Conservation (phyloP, 2,113 vertebrate genomes). For the Daboia siamensis region DNA sequence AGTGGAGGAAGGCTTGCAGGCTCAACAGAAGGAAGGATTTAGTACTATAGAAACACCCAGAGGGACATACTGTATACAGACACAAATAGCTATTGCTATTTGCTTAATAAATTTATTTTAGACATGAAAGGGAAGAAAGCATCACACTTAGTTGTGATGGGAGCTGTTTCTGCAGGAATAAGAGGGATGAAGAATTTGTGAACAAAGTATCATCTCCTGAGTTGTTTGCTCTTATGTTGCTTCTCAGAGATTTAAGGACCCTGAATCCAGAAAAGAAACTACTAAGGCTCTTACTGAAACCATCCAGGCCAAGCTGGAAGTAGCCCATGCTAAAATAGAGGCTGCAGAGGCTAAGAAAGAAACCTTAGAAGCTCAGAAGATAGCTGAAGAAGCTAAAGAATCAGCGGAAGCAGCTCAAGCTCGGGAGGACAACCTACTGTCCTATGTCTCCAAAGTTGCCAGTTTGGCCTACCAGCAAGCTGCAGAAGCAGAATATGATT, state of each 20-base stretch:
- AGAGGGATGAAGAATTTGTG: background rate
- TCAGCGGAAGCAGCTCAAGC: background rate
- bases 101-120: background rate
- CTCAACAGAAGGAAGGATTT: background rate
- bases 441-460: constrained; percentile 19
- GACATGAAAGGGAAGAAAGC: background rate
- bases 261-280: background rate
- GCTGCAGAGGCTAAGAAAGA: constrained; percentile 25
- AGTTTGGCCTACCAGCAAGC: constrained; percentile 22
- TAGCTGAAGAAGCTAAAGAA: background rate
- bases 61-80: background rate
- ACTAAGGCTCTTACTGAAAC: constrained; percentile 14
- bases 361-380: constrained; percentile 15
- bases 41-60: background rate
- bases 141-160: background rate
- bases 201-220: background rate
- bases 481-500: constrained; percentile 7
- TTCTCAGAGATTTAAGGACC: constrained; percentile 7
- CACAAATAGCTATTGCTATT: background rate
- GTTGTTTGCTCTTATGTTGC: background rate
- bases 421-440: constrained; percentile 9
- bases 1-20: background rate
- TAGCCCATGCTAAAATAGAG: constrained; percentile 23
- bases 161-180: background rate
- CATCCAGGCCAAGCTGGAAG: constrained; percentile 25